Percentiles rank a stretch among this genome's conserved stretches.
Evolutionary conservation across 2,888 invertebrate species (phyloP).

Genomic region (Latrodectus hesperus): DNA sequence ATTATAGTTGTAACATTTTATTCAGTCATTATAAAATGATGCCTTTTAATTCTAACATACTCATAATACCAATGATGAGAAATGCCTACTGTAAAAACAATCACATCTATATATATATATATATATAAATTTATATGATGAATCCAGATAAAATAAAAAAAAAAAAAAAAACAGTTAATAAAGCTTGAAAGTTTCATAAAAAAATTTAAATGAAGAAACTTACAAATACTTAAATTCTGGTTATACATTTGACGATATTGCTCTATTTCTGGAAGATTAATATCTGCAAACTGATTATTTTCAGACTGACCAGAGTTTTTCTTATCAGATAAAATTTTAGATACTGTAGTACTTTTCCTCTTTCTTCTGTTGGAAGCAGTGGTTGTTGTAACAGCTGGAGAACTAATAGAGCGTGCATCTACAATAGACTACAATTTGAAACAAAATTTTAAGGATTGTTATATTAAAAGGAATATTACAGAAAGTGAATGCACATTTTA

Average conservation of each 20-base stretch:
- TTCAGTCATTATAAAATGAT: no score
- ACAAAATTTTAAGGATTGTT: background rate
- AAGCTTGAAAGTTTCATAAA: no score
- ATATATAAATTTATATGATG: no score
- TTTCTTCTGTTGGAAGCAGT: constrained; percentile 4
- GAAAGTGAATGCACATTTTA: background rate
- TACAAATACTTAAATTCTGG: constrained; percentile 41
- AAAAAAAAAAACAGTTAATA: no score
- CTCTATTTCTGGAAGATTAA: constrained; percentile 38
- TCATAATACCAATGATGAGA: no score
- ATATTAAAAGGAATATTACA: background rate
- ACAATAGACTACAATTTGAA: constrained; percentile 45
- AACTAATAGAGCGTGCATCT: constrained; percentile 45
- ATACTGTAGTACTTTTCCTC: constrained; percentile 21
- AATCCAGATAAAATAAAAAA: no score
- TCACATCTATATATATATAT: no score
- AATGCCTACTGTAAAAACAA: no score
- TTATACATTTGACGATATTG: constrained; percentile 44
- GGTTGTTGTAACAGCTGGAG: constrained; percentile 1
- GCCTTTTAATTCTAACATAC: no score
- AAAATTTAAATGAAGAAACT: constrained; percentile 4
- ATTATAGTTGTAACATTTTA: no score
- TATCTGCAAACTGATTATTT: constrained; percentile 33
- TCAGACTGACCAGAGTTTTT: background rate
- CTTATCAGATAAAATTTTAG: background rate